Percentiles rank a stretch among this genome's conserved stretches.
phyloP scores from a whole-genome alignment of 1,140 invertebrate genomes.

The Platyscapa corneri region DNA sequence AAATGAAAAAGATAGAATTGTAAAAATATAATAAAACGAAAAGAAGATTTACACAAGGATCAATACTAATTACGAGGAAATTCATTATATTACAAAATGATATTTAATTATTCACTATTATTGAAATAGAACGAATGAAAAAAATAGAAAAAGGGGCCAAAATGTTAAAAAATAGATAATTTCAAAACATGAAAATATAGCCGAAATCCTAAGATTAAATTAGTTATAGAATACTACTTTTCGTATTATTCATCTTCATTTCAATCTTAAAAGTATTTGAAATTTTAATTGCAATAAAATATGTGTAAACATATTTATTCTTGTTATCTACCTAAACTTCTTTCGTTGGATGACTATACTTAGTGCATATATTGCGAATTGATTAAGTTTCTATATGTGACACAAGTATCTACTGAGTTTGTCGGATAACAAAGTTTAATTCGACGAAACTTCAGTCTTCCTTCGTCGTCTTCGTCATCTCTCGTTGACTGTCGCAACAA shows the following conservation, averaged over 20 bases:
- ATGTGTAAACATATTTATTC: constrained; percentile 33
- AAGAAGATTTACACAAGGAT: no score
- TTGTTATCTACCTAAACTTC: background rate
- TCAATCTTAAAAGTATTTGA: constrained; percentile 22
- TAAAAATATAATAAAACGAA: no score
- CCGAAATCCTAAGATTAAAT: background rate
- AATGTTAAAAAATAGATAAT: background rate
- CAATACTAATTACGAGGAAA: no score
- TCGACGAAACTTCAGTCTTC: constrained; percentile 51
- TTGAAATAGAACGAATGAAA: no score
- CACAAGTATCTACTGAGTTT: constrained; percentile 17
- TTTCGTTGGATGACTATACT: background rate
- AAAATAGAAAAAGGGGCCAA: background rate
- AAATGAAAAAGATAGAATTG: no score
- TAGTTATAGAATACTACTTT: no score
- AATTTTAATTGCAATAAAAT: constrained; percentile 40
- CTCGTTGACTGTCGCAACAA: background rate
- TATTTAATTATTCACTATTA: no score
- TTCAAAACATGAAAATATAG: background rate
- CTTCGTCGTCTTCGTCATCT: constrained; percentile 36
- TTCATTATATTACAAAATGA: no score
- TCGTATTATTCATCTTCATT: no score
- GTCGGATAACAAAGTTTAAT: constrained; percentile 47
- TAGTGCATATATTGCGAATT: constrained; percentile 7
- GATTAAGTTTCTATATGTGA: constrained; percentile 23